Conservation (phyloP, 2,797 vertebrate genomes). For the Fratercula arctica region DNA sequence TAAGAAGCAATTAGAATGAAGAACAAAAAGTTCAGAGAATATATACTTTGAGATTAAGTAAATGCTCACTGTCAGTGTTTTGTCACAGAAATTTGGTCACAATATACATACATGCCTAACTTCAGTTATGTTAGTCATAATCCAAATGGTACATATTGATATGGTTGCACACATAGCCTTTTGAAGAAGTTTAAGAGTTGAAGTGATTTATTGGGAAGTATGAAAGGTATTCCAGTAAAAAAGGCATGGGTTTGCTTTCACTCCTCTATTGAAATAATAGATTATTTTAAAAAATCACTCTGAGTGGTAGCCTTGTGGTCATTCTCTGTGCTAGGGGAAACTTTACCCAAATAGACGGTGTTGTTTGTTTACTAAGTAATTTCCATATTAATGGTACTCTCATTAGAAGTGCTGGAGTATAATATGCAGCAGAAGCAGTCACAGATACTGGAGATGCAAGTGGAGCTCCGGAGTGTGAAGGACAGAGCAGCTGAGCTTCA, state of each 20-base stretch:
- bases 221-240: not conserved
- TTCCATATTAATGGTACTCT: not conserved
- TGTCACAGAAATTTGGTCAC: not conserved
- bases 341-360: not conserved
- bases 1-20: not conserved
- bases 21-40: not conserved
- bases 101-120: not conserved
- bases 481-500: constrained; percentile 75
- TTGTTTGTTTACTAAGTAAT: not conserved
- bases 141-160: not conserved
- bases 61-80: not conserved
- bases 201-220: not conserved
- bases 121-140: not conserved
- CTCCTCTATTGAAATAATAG: not conserved
- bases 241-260: not conserved
- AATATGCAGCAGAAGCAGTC: constrained; percentile 75
- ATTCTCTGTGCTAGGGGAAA: not conserved
- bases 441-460: constrained; percentile 75
- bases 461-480: constrained; percentile 70
- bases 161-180: not conserved
- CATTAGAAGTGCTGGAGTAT: constrained; percentile 70
- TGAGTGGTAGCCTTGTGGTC: not conserved
- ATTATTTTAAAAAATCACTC: not conserved
- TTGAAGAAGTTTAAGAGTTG: not conserved
- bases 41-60: not conserved